Evolutionary conservation across 2,797 vertebrate species (phyloP), one percentile per base, ranked within the genome.

Genomic region (Gephyroberyx darwinii): DNA sequence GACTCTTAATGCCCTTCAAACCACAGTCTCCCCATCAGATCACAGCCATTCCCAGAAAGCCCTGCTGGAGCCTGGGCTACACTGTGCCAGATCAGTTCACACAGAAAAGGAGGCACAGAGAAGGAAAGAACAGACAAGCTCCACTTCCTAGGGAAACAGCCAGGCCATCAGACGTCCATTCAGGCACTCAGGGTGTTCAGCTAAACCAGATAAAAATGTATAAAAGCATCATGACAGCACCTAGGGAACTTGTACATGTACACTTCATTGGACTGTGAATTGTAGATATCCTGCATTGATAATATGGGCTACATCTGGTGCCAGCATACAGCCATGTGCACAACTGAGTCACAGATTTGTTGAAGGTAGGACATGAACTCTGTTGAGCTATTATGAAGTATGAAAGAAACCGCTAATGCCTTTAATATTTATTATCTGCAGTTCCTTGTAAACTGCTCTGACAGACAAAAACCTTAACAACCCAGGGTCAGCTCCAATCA

Each of bases 1-100:
- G 52, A 69, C 71, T 65, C 58, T 54, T 71, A 74, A 81, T 82
- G 78, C 55, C 80, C 76, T 88, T 85, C 76, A 85, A 89, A 85
- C 41, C 19, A 35, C 66, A 37, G 59, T 30, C 12, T 74, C 69
- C 80, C 59, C 33, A 31, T 20, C 63, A 69, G 75, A 75, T 19
- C 17, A 53, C 73, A 78, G 76, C 69, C 67, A 78, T 75, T 79
- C 69, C 63, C 59, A 71, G 48, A 73, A 56, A 82, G 76, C 75
- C 81, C 68, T 55, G 76, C 71, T 78, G 55, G 54, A 84, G 74
- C 19, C 54, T 12, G 37, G 54, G 57, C 50, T 72, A 62, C 65
- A 68, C 67, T 26, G 63, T 37, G 68, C 57, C 45, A 75, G 69
- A 76, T 57, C 53, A 79, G 53, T 30, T 31, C 53, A 55, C 53